phyloP scores from a whole-genome alignment of 2,113 vertebrate genomes.

The Elanus axillaris region DNA sequence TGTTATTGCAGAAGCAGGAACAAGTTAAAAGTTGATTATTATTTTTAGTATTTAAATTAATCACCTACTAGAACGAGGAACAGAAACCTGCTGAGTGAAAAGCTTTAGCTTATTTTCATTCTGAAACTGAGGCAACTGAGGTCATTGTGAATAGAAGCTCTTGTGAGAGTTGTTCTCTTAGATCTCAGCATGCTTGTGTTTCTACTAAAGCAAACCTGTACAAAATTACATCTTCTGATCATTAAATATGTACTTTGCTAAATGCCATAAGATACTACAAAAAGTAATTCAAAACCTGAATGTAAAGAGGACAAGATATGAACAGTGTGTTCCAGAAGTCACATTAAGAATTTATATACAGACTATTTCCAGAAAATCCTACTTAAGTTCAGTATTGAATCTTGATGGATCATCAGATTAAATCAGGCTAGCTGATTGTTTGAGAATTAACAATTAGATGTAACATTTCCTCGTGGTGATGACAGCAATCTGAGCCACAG shows the following conservation, averaged over 20 bases:
- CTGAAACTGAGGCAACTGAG: neutral
- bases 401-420: neutral
- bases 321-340: neutral
- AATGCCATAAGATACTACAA: neutral
- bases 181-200: neutral
- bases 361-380: neutral
- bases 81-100: neutral
- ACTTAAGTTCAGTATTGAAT: neutral
- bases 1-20: neutral
- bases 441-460: neutral
- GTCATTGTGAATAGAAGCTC: neutral
- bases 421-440: neutral
- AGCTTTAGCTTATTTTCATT: neutral
- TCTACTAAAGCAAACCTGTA: neutral
- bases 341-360: neutral
- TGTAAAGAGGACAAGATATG: neutral
- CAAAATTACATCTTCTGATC: neutral
- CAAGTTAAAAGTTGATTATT: neutral
- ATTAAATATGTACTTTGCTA: neutral
- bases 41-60: neutral
- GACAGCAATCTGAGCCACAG: neutral
- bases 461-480: neutral
- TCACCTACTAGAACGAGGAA: neutral
- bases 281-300: neutral
- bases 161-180: neutral